These are phyloP conservation scores for Willisornis vidua DNA, from an alignment of 2,113 vertebrate genomes.

Conservation along the genomic window DNA sequence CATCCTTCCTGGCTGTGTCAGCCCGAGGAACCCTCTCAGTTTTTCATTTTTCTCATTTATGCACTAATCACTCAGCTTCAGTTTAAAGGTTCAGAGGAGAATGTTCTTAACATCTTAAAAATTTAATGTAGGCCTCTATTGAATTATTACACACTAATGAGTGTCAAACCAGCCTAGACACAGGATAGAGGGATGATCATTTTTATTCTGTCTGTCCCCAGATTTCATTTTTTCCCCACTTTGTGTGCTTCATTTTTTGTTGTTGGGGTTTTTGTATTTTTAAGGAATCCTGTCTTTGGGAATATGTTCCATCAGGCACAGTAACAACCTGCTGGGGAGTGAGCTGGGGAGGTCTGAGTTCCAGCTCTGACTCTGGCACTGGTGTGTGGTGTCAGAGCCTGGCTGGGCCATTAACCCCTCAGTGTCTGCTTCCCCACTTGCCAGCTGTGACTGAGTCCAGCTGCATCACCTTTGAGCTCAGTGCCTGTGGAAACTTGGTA, in stretches of 20 bases:
- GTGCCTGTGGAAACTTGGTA: neutral
- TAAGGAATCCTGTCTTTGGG: neutral
- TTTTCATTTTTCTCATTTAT: neutral
- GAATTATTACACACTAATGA: neutral
- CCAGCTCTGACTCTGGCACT: neutral
- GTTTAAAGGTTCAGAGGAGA: neutral
- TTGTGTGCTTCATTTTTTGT: neutral
- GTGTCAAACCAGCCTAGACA: neutral
- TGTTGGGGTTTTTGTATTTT: neutral
- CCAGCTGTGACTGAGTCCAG: neutral
- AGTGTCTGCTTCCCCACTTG: neutral
- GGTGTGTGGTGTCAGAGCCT: neutral
- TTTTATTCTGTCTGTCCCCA: neutral
- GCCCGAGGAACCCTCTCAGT: neutral
- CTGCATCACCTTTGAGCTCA: neutral
- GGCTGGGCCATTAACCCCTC: conserved; percentile 11
- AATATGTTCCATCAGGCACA: neutral
- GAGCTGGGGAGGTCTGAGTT: neutral
- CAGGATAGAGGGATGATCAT: neutral
- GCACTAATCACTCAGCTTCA: neutral
- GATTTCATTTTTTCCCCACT: neutral
- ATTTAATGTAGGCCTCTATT: neutral
- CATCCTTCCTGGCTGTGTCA: neutral
- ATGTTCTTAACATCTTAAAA: conserved; percentile 2
- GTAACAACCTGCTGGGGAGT: neutral